Conservation (phyloP, 64 coral and sea anemone species). For the Acropora yongei region DNA sequence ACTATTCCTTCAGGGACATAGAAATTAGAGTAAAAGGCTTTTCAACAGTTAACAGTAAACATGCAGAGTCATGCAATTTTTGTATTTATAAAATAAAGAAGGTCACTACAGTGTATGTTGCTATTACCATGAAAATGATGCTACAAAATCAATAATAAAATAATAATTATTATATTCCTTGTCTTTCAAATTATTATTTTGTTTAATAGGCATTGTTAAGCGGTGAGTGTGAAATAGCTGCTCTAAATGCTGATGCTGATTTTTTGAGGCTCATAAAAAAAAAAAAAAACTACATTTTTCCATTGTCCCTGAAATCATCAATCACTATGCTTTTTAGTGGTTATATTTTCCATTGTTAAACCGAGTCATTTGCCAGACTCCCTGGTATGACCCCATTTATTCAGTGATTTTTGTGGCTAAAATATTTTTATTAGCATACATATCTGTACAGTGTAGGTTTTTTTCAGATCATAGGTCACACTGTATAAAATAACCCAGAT, state of each 20-base stretch:
- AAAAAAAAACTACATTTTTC: constrained; percentile 9
- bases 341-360: not conserved
- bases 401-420: constrained; percentile 2
- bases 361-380: not conserved
- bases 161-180: not conserved
- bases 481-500: not conserved
- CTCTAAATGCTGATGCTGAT: constrained; percentile 4
- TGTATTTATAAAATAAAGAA: constrained; percentile 1
- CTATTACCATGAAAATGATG: not conserved
- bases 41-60: not conserved
- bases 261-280: constrained; percentile 25
- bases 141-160: not conserved
- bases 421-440: constrained; percentile 1
- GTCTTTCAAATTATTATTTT: not conserved
- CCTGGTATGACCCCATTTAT: not conserved
- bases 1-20: not conserved
- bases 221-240: not conserved
- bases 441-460: not conserved
- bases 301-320: not conserved
- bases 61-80: constrained; percentile 1
- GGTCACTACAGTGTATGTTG: not conserved
- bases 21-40: not conserved
- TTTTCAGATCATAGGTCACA: constrained; percentile 7
- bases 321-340: not conserved
- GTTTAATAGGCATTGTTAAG: constrained; percentile 16